Evolutionary conservation across 2,888 invertebrate species (phyloP).

Genomic region (Cordylochernes scorpioides): DNA sequence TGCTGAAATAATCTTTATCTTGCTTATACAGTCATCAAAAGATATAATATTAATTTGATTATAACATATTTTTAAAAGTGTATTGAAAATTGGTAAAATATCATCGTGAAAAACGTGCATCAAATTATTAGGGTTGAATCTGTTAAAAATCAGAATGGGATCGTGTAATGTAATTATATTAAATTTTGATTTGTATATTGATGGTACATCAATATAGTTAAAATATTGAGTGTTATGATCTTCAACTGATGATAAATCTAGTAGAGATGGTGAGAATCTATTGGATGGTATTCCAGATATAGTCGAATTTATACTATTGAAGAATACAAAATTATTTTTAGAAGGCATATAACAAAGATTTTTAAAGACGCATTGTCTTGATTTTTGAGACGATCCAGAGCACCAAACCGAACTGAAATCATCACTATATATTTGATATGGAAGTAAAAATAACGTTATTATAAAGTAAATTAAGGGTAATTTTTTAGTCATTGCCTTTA

Average conservation of each 20-base stretch:
- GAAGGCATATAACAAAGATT: conserved; percentile 23
- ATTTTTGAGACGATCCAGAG: too few species aligned
- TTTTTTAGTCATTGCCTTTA: too few species aligned
- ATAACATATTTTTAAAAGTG: conserved; percentile 18
- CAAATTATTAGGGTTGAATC: conserved; percentile 28
- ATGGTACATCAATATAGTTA: conserved; percentile 19
- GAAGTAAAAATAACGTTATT: too few species aligned
- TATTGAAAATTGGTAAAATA: conserved; percentile 24
- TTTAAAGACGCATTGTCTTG: conserved; percentile 22
- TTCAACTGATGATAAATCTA: conserved; percentile 22
- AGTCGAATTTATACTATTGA: conserved; percentile 18
- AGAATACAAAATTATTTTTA: conserved; percentile 21
- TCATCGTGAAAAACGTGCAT: conserved; percentile 30
- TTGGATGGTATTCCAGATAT: conserved; percentile 17
- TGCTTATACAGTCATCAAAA: conserved; percentile 4
- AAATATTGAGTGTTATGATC: conserved; percentile 21
- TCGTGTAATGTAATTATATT: conserved; percentile 14
- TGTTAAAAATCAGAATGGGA: conserved; percentile 19
- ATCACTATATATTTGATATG: too few species aligned
- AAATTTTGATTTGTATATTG: conserved; percentile 12
- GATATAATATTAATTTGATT: background rate
- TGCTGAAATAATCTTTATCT: conserved; percentile 10
- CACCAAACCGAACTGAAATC: too few species aligned
- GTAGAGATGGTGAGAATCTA: conserved; percentile 17
- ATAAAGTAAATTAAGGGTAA: too few species aligned